Conservation (phyloP, 2,888 invertebrate genomes). For the Dasysyrphus tricinctus region DNA sequence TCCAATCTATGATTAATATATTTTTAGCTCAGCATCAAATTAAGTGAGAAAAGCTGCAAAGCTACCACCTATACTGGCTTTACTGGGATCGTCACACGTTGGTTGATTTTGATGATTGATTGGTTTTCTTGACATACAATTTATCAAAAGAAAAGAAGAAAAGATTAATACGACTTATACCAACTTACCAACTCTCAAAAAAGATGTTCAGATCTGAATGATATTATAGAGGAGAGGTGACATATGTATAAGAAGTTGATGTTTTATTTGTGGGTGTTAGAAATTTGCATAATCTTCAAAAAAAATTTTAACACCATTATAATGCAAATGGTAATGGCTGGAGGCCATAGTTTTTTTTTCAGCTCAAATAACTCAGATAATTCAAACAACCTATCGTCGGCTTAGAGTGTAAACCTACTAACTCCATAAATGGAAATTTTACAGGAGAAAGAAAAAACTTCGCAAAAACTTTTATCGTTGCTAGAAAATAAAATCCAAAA, state of each 20-base stretch:
- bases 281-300: conserved; percentile 9
- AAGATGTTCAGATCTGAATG: not conserved
- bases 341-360: not conserved
- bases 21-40: conserved; percentile 11
- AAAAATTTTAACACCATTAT: not conserved
- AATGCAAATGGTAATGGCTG: not conserved
- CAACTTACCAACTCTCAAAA: not conserved
- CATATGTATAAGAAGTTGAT: not conserved
- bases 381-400: not conserved
- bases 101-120: conserved; percentile 16
- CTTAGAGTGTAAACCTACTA: too few relatives aligned
- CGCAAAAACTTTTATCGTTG: too few relatives aligned
- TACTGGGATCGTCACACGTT: conserved; percentile 5
- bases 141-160: not conserved
- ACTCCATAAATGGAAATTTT: too few relatives aligned
- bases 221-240: not conserved
- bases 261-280: not conserved
- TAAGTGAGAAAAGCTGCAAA: conserved; percentile 6
- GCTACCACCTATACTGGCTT: not conserved
- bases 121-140: conserved; percentile 26
- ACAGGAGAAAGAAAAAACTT: too few relatives aligned
- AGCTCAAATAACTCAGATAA: not conserved
- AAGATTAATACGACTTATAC: not conserved
- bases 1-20: conserved; percentile 16
- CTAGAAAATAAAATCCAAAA: too few relatives aligned